Evolutionary conservation across 2,888 invertebrate genomes (phyloP).

Genomic region (Pyrochroa serraticornis): DNA sequence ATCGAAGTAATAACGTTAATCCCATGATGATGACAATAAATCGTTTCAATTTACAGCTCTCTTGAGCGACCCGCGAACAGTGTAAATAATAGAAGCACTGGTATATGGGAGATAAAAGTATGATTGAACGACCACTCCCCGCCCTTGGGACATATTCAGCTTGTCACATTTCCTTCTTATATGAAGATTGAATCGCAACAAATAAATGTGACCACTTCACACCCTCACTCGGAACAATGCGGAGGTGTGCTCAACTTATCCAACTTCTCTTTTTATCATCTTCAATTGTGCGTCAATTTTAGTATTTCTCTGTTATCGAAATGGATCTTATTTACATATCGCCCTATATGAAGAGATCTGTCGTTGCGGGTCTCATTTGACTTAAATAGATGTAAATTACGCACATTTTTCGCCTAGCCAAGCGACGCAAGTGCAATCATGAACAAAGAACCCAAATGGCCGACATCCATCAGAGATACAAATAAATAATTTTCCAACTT

Average conservation of each 20-base stretch:
- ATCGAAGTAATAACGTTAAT: constrained; percentile 47
- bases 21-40: constrained; percentile 49
- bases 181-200: constrained; percentile 54
- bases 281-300: constrained; percentile 30
- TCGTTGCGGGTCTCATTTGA: constrained; percentile 40
- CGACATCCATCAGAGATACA: constrained; percentile 20
- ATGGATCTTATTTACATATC: constrained; percentile 41
- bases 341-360: constrained; percentile 41
- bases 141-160: constrained; percentile 55
- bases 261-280: constrained; percentile 25
- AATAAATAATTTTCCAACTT: constrained; percentile 19
- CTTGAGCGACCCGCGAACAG: constrained; percentile 44
- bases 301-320: constrained; percentile 27
- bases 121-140: constrained; percentile 52
- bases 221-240: constrained; percentile 42
- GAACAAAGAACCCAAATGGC: constrained; percentile 25
- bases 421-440: constrained; percentile 15
- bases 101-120: constrained; percentile 53
- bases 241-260: constrained; percentile 25
- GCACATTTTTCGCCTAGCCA: constrained; percentile 33
- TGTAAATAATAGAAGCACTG: constrained; percentile 53
- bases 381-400: constrained; percentile 42
- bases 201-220: constrained; percentile 58
- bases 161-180: constrained; percentile 55
- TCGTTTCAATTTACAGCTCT: constrained; percentile 52